Percentiles rank a stretch among this genome's conserved stretches.
Evolutionary conservation across 2,888 invertebrate species (phyloP).

Genomic region (Zygaena filipendulae): DNA sequence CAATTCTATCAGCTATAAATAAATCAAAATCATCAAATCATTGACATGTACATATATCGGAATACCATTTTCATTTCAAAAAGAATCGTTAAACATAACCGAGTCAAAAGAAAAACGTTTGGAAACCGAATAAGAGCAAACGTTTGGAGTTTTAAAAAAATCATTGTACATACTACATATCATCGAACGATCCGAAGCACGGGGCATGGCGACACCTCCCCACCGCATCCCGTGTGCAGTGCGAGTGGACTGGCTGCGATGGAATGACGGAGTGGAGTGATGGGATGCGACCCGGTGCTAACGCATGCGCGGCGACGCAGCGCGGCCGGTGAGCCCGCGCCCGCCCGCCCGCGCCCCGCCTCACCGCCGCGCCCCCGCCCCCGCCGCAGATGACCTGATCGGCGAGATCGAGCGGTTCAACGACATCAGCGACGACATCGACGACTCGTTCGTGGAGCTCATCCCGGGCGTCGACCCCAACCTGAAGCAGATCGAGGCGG

Average conservation of each 20-base stretch:
- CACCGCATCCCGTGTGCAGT: conserved; percentile 21
- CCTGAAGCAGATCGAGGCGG: conserved; percentile 34
- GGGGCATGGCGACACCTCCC: conserved; percentile 34
- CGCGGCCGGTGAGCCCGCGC: conserved; percentile 17
- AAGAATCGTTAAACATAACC: conserved; percentile 3
- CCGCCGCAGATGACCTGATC: conserved; percentile 83
- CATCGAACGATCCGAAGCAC: conserved; percentile 34
- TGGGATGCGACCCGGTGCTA: too few relatives aligned
- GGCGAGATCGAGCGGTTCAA: conserved; percentile 91
- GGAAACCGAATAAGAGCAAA: conserved; percentile 11
- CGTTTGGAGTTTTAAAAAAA: conserved; percentile 2
- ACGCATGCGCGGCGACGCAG: conserved; percentile 18
- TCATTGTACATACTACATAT: conserved; percentile 33
- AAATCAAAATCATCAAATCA: conserved; percentile 19
- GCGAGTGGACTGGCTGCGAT: conserved; percentile 10
- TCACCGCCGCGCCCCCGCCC: conserved; percentile 24
- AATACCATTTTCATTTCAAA: conserved; percentile 12
- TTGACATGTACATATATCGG: conserved; percentile 21
- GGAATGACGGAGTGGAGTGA: too few relatives aligned
- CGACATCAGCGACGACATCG: conserved; percentile 92
- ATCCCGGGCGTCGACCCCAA: conserved; percentile 69
- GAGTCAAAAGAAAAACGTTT: conserved; percentile 2
- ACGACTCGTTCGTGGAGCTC: conserved; percentile 90
- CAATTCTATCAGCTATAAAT: conserved; percentile 63
- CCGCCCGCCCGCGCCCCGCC: too few relatives aligned